Percentiles rank a stretch among this genome's conserved stretches.
phyloP scores from a whole-genome alignment of 2,888 invertebrate genomes.

The Epinotia brunnichana region DNA sequence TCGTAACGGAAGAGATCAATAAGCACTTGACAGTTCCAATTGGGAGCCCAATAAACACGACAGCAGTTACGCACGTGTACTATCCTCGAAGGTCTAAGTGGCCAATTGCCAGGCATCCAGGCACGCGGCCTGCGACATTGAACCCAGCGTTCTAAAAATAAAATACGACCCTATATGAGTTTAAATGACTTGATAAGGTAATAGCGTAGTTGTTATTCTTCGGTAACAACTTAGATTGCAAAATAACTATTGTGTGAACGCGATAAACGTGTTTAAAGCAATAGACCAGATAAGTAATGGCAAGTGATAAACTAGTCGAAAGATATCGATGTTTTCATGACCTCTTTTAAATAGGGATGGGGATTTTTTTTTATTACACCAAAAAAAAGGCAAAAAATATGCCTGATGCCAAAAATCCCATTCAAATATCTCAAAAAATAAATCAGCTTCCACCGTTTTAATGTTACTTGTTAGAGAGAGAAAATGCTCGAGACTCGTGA shows the following conservation, averaged over 20 bases:
- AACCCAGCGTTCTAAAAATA: constrained; percentile 58
- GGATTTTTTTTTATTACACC: no score
- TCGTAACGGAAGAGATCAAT: constrained; percentile 37
- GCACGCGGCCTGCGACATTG: constrained; percentile 54
- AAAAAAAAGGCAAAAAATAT: no score
- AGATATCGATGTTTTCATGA: constrained; percentile 14
- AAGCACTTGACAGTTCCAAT: constrained; percentile 34
- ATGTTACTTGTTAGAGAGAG: no score
- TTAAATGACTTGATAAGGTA: constrained; percentile 20
- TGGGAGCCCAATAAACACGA: constrained; percentile 33
- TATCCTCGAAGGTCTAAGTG: constrained; percentile 42
- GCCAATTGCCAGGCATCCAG: constrained; percentile 47
- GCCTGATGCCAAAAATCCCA: no score
- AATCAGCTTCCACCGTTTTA: no score
- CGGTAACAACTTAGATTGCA: not conserved
- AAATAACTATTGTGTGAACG: constrained; percentile 6
- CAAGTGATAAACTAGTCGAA: constrained; percentile 15
- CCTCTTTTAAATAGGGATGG: constrained; percentile 16
- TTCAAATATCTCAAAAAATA: no score
- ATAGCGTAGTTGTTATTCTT: not conserved
- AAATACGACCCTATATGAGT: constrained; percentile 48
- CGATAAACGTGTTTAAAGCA: constrained; percentile 7
- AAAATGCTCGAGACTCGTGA: no score
- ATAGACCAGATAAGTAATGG: constrained; percentile 19
- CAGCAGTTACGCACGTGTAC: constrained; percentile 21